These are phyloP conservation scores for Heterodera schachtii DNA, from an alignment of 1,140 invertebrate genomes.

Conservation along the genomic window DNA sequence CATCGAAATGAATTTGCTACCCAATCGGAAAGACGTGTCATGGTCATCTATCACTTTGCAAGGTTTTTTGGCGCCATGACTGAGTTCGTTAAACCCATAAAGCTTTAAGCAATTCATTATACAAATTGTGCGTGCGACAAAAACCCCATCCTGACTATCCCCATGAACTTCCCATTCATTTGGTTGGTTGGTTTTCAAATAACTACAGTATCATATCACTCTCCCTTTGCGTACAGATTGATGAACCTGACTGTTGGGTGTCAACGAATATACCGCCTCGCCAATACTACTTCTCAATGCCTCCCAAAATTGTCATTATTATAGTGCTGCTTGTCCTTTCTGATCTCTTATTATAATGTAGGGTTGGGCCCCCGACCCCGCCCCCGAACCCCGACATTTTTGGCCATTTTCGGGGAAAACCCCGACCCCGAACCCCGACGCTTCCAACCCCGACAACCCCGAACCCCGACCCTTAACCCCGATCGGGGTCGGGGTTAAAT, in stretches of 20 bases:
- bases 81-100: too few relatives aligned
- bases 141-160: slow-evolving; percentile 47
- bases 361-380: too few relatives aligned
- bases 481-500: too few relatives aligned
- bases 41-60: slow-evolving; percentile 32
- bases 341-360: too few relatives aligned
- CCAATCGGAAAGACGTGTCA: slow-evolving; percentile 56
- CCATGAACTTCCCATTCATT: slow-evolving; percentile 45
- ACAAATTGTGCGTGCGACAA: slow-evolving; percentile 58
- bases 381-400: too few relatives aligned
- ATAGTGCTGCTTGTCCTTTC: slow-evolving; percentile 68
- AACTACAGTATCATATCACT: slow-evolving; percentile 2
- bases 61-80: too few relatives aligned
- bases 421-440: too few relatives aligned
- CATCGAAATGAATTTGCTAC: slow-evolving; percentile 54
- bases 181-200: slow-evolving; percentile 34
- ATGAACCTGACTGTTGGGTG: slow-evolving; percentile 51
- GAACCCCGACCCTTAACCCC: too few relatives aligned
- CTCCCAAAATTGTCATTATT: slow-evolving; percentile 68
- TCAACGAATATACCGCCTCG: slow-evolving; percentile 55
- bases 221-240: slow-evolving; percentile 41
- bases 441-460: too few relatives aligned
- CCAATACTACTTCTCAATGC: slow-evolving; percentile 67
- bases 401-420: too few relatives aligned
- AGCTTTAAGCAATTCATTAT: slow-evolving; percentile 26